Evolutionary conservation across 2,888 invertebrate genomes (phyloP), one percentile per base, ranked within the genome.

Genomic region (Germaria angustata): DNA sequence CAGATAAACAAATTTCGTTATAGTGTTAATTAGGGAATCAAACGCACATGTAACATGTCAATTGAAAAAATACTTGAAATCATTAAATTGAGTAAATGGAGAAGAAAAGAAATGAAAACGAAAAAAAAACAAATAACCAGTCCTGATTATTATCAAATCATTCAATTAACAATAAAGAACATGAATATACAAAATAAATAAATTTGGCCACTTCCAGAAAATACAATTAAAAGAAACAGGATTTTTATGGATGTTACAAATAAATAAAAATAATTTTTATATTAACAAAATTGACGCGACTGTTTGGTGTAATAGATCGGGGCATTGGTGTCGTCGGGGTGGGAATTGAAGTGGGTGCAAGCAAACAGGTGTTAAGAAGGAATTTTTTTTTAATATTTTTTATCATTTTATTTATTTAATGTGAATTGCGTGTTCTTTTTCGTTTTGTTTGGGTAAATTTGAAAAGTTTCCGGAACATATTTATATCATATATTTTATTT

Each of bases 401-500:
- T 36, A 1, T 44, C 4, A 9, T 59, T 22, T 59, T 46, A 2
- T 59, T 46, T 36, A 1, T 44, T 49, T 36, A 36, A 36, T 57
- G 9, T 69, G 34, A 57, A n/a, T 59, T n/a, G 20, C 17, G 34
- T 49, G 59, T 6, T 13, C 15, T 46, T 57, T 63, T 41, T 22
- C 4, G 7, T 34, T 49, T 44, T 61, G 17, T 57, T 15, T 15
- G n/a, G 13, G 39, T 44, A 1, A 59, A 61, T 39, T 72, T 36
- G 4, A 36, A 72, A 72, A 49, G 59, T 61, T 61, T 72, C 71
- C 59, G 71, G 59, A 28, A 51, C 13, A 13, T 20, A 7, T 41
- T 22, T 15, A 17, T 15, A 2, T 17, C 11, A 41, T 32, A 41
- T 53, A 11, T 41, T 22, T 44, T 2, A 15, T 15, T 36, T 44